A percentile compares a stretch with the other conserved stretches of the same genome.
Evolutionary conservation across 37 sponge, comb jelly and placozoan species (phyloP).

Genomic region (Cliona cf. orientalis): DNA sequence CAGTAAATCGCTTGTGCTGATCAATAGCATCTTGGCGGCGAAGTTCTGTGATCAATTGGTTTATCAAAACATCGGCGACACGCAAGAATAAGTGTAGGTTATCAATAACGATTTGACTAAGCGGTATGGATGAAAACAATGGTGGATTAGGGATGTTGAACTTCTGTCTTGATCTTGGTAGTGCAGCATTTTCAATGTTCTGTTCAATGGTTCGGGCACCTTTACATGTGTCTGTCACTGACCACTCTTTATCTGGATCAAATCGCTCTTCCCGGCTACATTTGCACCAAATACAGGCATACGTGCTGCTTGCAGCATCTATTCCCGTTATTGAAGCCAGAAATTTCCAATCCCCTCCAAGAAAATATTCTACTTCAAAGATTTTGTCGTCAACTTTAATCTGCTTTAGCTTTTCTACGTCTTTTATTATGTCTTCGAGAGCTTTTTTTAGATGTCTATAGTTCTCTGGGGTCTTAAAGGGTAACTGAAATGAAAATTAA

Average conservation of each 20-base stretch:
- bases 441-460: slow-evolving; percentile 14
- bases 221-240: slow-evolving; percentile 4
- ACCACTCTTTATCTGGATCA: slow-evolving; percentile 20
- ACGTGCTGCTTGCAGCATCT: slow-evolving; percentile 14
- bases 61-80: slow-evolving; percentile 32
- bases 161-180: not conserved
- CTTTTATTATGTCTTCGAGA: slow-evolving; percentile 28
- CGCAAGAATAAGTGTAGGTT: slow-evolving; percentile 44
- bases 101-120: slow-evolving; percentile 34
- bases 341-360: slow-evolving; percentile 61
- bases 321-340: slow-evolving; percentile 35
- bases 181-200: not conserved
- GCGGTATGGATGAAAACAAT: slow-evolving; percentile 31
- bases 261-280: slow-evolving; percentile 9
- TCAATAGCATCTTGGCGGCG: slow-evolving; percentile 12
- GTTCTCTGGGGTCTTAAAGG: too few relatives aligned
- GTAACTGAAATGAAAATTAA: too few relatives aligned
- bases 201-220: slow-evolving; percentile 50
- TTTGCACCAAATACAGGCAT: slow-evolving; percentile 62
- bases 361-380: slow-evolving; percentile 10
- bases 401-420: not conserved
- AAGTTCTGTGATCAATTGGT: slow-evolving; percentile 18
- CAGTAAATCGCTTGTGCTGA: not conserved
- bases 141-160: not conserved
- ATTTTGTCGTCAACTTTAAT: slow-evolving; percentile 6